Percentiles rank a stretch among this genome's conserved stretches.
phyloP scores from a whole-genome alignment of 2,797 vertebrate species.

The Myripristis murdjan region DNA sequence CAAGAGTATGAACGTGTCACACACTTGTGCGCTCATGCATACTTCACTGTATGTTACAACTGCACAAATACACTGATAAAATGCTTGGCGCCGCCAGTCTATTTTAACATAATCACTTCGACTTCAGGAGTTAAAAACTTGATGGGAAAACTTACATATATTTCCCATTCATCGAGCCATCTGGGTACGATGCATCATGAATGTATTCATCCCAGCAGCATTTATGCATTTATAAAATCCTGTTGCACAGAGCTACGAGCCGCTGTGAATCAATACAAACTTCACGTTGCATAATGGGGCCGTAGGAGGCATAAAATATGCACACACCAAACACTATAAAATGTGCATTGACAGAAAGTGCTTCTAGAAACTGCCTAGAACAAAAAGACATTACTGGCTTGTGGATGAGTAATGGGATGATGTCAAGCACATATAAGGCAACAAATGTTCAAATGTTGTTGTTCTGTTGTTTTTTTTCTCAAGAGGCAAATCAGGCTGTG shows the following conservation, averaged over 20 bases:
- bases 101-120: constrained; percentile 26
- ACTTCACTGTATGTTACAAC: constrained; percentile 4
- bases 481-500: constrained; percentile 42
- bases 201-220: constrained; percentile 68
- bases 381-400: constrained; percentile 50
- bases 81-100: constrained; percentile 9
- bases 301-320: constrained; percentile 61
- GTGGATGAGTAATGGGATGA: constrained; percentile 60
- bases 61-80: not conserved
- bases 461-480: too few species aligned
- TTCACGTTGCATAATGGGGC: constrained; percentile 67
- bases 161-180: constrained; percentile 46
- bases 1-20: too few species aligned
- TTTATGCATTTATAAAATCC: constrained; percentile 73
- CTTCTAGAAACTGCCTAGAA: constrained; percentile 62
- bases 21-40: not conserved
- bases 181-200: constrained; percentile 56
- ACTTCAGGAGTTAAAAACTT: constrained; percentile 48
- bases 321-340: constrained; percentile 67
- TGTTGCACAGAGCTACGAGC: constrained; percentile 62
- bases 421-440: constrained; percentile 33
- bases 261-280: constrained; percentile 62
- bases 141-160: constrained; percentile 47
- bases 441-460: too few species aligned
- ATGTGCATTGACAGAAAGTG: constrained; percentile 59